A percentile compares a stretch with the other conserved stretches of the same genome.
phyloP scores from a whole-genome alignment of 2,888 invertebrate species.

The Harpagoxenus sublaevis region DNA sequence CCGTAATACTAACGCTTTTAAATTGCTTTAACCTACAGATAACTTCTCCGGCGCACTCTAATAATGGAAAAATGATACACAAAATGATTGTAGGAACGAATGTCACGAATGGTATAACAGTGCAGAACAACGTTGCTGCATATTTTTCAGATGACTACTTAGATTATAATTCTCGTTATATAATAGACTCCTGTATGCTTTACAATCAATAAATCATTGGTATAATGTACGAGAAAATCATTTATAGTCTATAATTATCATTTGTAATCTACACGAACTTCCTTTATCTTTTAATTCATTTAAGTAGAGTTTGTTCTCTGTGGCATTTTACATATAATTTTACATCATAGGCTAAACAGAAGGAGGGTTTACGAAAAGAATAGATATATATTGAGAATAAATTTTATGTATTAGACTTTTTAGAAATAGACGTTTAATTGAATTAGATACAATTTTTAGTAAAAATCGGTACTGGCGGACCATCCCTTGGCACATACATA shows the following conservation, averaged over 20 bases:
- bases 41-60: slow-evolving; percentile 53
- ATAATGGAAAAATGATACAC: slow-evolving; percentile 31
- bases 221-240: slow-evolving; percentile 43
- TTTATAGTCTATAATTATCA: slow-evolving; percentile 34
- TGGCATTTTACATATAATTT: neutral
- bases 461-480: slow-evolving; percentile 62
- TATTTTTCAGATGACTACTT: slow-evolving; percentile 43
- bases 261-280: slow-evolving; percentile 31
- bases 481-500: slow-evolving; percentile 64
- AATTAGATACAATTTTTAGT: slow-evolving; percentile 25
- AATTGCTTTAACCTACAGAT: slow-evolving; percentile 51
- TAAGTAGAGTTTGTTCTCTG: neutral
- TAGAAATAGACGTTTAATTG: slow-evolving; percentile 6
- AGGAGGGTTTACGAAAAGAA: neutral
- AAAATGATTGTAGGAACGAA: slow-evolving; percentile 34
- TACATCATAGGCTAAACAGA: neutral
- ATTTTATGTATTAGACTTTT: slow-evolving; percentile 24
- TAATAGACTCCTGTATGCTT: slow-evolving; percentile 54
- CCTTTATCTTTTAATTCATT: slow-evolving; percentile 30
- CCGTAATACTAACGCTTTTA: slow-evolving; percentile 62
- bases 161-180: slow-evolving; percentile 47
- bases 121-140: slow-evolving; percentile 28
- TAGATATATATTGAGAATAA: neutral
- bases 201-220: slow-evolving; percentile 54
- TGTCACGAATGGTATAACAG: slow-evolving; percentile 34